Evolutionary conservation across 1,140 invertebrate species (phyloP).

Genomic region (Anagrus nilaparvatae): DNA sequence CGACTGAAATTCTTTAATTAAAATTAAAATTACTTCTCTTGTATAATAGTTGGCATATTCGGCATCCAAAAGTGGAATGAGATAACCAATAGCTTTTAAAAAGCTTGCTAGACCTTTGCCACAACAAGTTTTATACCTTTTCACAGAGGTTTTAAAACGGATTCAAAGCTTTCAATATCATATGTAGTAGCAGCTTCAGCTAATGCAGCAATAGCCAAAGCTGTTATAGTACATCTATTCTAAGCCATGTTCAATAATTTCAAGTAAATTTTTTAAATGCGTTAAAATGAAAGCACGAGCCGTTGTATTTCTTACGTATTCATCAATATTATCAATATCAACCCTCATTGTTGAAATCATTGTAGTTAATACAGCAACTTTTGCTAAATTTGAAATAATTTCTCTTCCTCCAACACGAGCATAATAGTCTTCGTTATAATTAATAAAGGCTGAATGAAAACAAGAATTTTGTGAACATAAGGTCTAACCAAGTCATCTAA

Average conservation of each 20-base stretch:
- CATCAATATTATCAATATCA: constrained; percentile 99
- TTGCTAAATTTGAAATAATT: constrained; percentile 98
- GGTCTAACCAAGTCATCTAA: constrained; percentile 96
- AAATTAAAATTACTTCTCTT: constrained; percentile 98
- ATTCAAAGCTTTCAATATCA: constrained; percentile 99
- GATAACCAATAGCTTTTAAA: constrained; percentile 97
- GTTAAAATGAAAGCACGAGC: constrained; percentile 98
- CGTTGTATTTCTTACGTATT: constrained; percentile 98
- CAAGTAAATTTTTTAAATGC: constrained; percentile 94
- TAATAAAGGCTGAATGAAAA: constrained; percentile 96
- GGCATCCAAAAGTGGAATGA: constrained; percentile 99
- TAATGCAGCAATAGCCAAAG: constrained; percentile 93
- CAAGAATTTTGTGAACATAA: constrained; percentile 98
- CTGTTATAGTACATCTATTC: constrained; percentile 95
- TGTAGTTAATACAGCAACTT: constrained; percentile 98
- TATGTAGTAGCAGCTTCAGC: constrained; percentile 98
- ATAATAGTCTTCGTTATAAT: constrained; percentile 99
- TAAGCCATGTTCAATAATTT: constrained; percentile 96
- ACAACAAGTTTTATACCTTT: constrained; percentile 95
- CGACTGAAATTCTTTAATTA: constrained; percentile 98
- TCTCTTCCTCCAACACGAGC: constrained; percentile 98
- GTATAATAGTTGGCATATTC: constrained; percentile 99
- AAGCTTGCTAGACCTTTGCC: constrained; percentile 99
- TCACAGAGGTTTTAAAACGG: constrained; percentile 97
- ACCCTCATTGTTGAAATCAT: constrained; percentile 99